Conservation (phyloP, 1,140 invertebrate species). For the Lerema accius region DNA sequence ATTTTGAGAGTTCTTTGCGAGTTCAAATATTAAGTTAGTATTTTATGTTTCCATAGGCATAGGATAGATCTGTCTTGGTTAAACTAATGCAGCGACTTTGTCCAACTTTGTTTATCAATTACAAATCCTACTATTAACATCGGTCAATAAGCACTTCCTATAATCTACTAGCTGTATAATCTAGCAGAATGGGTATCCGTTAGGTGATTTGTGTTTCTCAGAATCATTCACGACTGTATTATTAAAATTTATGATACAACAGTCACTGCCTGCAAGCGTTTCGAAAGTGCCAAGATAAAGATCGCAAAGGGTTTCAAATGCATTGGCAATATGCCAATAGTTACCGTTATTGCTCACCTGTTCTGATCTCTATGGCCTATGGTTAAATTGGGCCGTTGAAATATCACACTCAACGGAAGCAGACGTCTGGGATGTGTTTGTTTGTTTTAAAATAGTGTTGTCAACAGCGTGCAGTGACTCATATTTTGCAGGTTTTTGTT, state of each 20-base stretch:
- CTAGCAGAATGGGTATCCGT: not conserved
- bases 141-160: not conserved
- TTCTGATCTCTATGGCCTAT: slow-evolving; percentile 10
- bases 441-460: not conserved
- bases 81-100: too few relatives aligned
- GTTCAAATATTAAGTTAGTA: too few relatives aligned
- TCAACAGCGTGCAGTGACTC: not conserved
- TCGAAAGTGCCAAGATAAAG: slow-evolving; percentile 24
- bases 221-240: slow-evolving; percentile 27
- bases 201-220: slow-evolving; percentile 11
- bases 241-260: slow-evolving; percentile 29
- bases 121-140: not conserved
- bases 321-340: slow-evolving; percentile 26
- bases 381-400: slow-evolving; percentile 19
- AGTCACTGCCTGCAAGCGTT: slow-evolving; percentile 17
- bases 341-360: slow-evolving; percentile 29
- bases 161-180: not conserved
- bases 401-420: slow-evolving; percentile 9
- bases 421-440: not conserved
- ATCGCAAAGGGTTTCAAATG: slow-evolving; percentile 22
- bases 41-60: too few relatives aligned
- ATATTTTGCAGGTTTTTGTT: not conserved
- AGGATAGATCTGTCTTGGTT: too few relatives aligned
- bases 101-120: too few relatives aligned
- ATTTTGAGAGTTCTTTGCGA: too few relatives aligned